Conservation (phyloP, 2,113 vertebrate species). For the Otocyon megalotis region DNA sequence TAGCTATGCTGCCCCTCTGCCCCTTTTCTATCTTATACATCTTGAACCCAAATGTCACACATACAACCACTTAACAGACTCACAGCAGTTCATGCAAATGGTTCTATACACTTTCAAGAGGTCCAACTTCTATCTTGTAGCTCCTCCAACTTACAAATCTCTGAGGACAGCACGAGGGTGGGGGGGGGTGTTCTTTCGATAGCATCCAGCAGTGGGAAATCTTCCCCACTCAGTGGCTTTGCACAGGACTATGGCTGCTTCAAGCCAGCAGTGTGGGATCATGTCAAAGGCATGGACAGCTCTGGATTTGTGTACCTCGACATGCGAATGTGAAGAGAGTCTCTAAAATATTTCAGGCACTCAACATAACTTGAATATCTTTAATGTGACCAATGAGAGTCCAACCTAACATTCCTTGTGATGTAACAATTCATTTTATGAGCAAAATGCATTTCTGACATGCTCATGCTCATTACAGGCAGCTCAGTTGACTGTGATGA, state of each 20-base stretch:
- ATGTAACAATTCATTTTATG: accelerated
- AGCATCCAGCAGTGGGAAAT: no score
- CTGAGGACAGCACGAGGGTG: background rate
- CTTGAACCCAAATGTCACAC: background rate
- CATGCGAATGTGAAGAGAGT: accelerated
- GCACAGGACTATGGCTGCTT: accelerated
- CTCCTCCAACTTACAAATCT: background rate
- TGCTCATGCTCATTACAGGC: background rate
- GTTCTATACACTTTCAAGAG: background rate
- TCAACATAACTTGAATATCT: no score
- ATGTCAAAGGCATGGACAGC: accelerated
- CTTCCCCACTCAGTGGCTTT: background rate
- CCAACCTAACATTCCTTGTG: background rate
- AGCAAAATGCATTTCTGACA: background rate
- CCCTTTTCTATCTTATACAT: accelerated
- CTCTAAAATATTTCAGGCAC: background rate
- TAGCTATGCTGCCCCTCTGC: accelerated
- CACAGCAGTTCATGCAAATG: accelerated
- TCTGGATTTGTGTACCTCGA: background rate
- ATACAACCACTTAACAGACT: background rate
- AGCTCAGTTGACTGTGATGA: accelerated
- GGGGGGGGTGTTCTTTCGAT: background rate
- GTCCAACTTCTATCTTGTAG: accelerated
- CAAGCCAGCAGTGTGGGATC: accelerated
- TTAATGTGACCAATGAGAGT: background rate